Percentiles rank a stretch among this genome's conserved stretches.
These are phyloP conservation scores for Drosophila orosa DNA, from an alignment of 1,140 invertebrate species.

Conservation along the genomic window DNA sequence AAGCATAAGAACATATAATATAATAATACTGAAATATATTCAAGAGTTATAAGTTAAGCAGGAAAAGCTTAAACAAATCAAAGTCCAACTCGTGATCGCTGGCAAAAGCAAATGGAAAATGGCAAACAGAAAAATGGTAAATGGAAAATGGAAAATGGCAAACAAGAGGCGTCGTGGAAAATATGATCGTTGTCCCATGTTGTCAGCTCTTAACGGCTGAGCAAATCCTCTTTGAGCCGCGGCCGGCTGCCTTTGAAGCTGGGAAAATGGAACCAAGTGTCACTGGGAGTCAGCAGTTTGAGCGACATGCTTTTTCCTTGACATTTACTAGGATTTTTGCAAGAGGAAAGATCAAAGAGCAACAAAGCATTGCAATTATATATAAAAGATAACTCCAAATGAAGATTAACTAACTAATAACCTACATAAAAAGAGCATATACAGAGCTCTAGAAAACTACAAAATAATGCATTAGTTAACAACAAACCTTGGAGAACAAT, in stretches of 20 bases:
- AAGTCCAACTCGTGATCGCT: slow-evolving; percentile 16
- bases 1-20: no score
- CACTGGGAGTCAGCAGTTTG: not conserved
- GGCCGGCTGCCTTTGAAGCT: slow-evolving; percentile 16
- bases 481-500: not conserved
- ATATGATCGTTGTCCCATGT: slow-evolving; percentile 37
- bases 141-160: not conserved
- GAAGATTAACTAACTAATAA: not conserved
- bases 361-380: not conserved
- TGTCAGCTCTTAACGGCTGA: slow-evolving; percentile 31
- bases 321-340: no score
- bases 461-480: not conserved
- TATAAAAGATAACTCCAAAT: not conserved
- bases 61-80: slow-evolving; percentile 21
- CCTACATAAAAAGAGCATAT: not conserved
- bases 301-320: not conserved
- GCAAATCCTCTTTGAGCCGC: slow-evolving; percentile 16
- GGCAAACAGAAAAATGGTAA: not conserved
- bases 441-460: no score
- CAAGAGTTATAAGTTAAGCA: not conserved
- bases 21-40: not conserved
- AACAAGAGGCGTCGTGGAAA: slow-evolving; percentile 18
- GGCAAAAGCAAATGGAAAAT: slow-evolving; percentile 14
- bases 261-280: slow-evolving; percentile 16
- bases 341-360: not conserved